Percentiles rank a stretch among this genome's conserved stretches.
Conservation (phyloP, 2,113 vertebrate species). For the Poeciliopsis retropinna region DNA sequence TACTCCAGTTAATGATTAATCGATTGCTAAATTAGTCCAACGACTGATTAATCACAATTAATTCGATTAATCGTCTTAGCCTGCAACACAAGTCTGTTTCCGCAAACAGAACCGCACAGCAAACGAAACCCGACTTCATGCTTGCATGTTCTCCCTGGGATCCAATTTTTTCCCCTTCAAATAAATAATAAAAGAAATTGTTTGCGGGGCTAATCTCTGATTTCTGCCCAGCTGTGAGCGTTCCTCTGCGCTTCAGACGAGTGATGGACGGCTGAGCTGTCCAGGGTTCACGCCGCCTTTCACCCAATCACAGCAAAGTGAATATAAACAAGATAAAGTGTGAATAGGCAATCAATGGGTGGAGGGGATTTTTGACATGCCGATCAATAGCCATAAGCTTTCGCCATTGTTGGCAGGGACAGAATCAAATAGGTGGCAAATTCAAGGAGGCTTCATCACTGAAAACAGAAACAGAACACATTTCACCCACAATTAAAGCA, state of each 20-base stretch:
- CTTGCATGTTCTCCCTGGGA: not conserved
- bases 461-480: not conserved
- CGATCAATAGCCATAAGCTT: slow-evolving; percentile 3
- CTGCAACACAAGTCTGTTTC: too few relatives aligned
- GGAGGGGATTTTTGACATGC: not conserved
- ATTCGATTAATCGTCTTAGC: too few relatives aligned
- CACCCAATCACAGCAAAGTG: not conserved
- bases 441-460: slow-evolving; percentile 1
- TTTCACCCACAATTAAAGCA: slow-evolving; percentile 9
- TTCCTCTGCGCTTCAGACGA: not conserved
- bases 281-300: not conserved
- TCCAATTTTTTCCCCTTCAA: not conserved
- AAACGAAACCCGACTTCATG: not conserved
- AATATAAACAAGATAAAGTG: not conserved
- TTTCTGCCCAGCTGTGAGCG: not conserved
- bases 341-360: not conserved
- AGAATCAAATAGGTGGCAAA: not conserved
- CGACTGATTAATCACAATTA: too few relatives aligned
- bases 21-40: too few relatives aligned
- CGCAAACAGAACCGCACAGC: not conserved
- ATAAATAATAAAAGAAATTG: not conserved
- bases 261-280: not conserved
- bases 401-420: fast-evolving
- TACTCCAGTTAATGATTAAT: too few relatives aligned
- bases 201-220: not conserved